These are phyloP conservation scores for Himalopsyche kuldschensis DNA, from an alignment of 2,888 invertebrate genomes.

Conservation along the genomic window DNA sequence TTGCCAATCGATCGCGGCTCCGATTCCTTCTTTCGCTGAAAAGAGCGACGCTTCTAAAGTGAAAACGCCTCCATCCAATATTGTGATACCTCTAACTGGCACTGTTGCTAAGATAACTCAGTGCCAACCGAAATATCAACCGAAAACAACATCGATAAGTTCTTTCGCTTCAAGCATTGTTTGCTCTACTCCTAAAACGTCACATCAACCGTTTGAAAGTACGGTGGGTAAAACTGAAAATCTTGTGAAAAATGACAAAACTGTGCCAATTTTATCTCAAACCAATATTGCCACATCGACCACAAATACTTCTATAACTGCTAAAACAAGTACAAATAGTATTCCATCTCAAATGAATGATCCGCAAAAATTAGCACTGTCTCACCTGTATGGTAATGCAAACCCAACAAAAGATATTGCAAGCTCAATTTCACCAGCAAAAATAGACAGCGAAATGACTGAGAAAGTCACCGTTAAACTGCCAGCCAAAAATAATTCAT, in stretches of 20 bases:
- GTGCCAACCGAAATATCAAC: slow-evolving; percentile 5
- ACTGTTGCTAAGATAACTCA: neutral
- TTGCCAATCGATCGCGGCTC: slow-evolving; percentile 35
- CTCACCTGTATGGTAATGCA: neutral
- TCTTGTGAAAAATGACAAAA: neutral
- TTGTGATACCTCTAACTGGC: neutral
- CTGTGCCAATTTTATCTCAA: neutral
- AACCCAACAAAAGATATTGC: neutral
- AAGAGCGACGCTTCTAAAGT: slow-evolving; percentile 12
- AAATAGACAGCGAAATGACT: neutral
- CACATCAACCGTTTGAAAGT: slow-evolving; percentile 17
- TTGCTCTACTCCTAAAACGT: slow-evolving; percentile 32
- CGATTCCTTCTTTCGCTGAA: slow-evolving; percentile 30
- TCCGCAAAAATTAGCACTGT: neutral
- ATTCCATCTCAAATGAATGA: neutral
- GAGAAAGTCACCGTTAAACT: neutral
- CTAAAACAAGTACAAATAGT: neutral
- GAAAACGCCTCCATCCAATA: neutral
- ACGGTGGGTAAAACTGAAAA: neutral
- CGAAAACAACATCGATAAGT: slow-evolving; percentile 6
- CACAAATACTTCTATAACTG: neutral
- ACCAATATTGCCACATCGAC: neutral
- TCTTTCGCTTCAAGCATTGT: slow-evolving; percentile 20
- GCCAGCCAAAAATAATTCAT: neutral
- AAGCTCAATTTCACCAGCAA: neutral